Evolutionary conservation across 1,140 invertebrate species (phyloP).

Genomic region (Bacillus rossius): DNA sequence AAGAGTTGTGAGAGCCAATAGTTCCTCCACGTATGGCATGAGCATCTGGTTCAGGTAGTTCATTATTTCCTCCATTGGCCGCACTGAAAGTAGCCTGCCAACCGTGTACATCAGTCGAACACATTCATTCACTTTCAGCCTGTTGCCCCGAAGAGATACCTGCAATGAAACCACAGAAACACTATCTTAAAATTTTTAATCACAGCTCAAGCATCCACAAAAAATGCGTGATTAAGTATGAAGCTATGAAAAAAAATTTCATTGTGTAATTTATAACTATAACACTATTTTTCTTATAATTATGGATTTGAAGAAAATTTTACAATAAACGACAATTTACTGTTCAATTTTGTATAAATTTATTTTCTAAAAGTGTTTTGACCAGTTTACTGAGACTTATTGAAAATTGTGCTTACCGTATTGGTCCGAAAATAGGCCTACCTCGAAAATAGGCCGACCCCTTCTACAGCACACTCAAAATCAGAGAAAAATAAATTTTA

Average conservation of each 20-base stretch:
- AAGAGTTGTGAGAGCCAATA: constrained; percentile 47
- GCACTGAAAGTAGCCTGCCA: constrained; percentile 63
- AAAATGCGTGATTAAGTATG: neutral
- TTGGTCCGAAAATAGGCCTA: too few species aligned
- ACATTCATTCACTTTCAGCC: constrained; percentile 56
- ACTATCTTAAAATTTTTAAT: neutral
- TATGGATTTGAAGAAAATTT: neutral
- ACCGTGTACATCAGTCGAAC: constrained; percentile 70
- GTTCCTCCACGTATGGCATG: constrained; percentile 56
- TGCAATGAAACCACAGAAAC: constrained; percentile 24
- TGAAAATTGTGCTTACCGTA: too few species aligned
- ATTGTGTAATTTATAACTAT: neutral
- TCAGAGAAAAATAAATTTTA: too few species aligned
- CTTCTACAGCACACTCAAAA: too few species aligned
- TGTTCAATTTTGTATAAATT: too few species aligned
- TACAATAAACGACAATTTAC: neutral
- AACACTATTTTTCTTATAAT: neutral
- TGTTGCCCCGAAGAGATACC: constrained; percentile 45
- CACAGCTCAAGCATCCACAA: neutral
- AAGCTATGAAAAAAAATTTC: neutral
- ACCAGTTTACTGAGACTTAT: too few species aligned
- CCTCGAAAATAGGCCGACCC: too few species aligned
- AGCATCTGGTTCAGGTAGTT: constrained; percentile 63
- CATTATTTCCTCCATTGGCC: constrained; percentile 58
- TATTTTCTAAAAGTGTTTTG: too few species aligned